Evolutionary conservation across 2,113 vertebrate genomes (phyloP).

Genomic region (Apistogramma diplotaenia): DNA sequence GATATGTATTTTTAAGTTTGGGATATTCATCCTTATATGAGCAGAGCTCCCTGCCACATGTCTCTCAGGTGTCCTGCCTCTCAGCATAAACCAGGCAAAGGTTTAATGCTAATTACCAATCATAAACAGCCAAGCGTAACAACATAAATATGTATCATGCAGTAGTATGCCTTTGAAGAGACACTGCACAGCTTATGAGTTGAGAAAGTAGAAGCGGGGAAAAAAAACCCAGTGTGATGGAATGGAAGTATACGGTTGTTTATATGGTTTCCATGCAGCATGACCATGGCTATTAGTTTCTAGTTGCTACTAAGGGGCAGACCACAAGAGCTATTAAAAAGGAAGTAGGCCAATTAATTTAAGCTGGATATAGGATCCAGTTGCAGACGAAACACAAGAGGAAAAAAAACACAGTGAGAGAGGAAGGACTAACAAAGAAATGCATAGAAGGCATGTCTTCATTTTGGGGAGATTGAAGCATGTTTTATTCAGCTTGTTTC

Average conservation of each 20-base stretch:
- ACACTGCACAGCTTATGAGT: not conserved
- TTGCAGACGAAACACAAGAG: slow-evolving; percentile 1
- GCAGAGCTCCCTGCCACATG: slow-evolving; percentile 5
- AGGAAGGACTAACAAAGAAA: slow-evolving; percentile 7
- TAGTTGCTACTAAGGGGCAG: slow-evolving; percentile 14
- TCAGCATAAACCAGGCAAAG: slow-evolving; percentile 30
- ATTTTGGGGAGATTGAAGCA: not conserved
- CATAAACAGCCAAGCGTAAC: slow-evolving; percentile 42
- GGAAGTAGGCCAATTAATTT: slow-evolving; percentile 53
- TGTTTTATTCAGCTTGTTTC: slow-evolving; percentile 52
- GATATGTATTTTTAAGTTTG: not conserved
- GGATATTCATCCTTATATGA: slow-evolving; percentile 22
- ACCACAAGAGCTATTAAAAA: slow-evolving; percentile 49
- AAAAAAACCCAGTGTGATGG: not conserved
- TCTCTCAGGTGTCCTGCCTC: slow-evolving; percentile 51
- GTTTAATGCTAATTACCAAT: slow-evolving; percentile 59
- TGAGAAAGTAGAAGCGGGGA: not conserved
- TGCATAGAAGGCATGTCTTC: slow-evolving; percentile 15
- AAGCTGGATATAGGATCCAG: slow-evolving; percentile 31
- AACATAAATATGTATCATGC: slow-evolving; percentile 56
- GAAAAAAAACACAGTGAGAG: not conserved
- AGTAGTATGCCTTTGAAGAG: slow-evolving; percentile 22
- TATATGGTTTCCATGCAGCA: slow-evolving; percentile 50
- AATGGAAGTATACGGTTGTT: slow-evolving; percentile 45
- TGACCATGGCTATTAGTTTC: slow-evolving; percentile 47